Evolutionary conservation across 2,797 vertebrate species (phyloP).

Genomic region (Gymnodraco acuticeps): DNA sequence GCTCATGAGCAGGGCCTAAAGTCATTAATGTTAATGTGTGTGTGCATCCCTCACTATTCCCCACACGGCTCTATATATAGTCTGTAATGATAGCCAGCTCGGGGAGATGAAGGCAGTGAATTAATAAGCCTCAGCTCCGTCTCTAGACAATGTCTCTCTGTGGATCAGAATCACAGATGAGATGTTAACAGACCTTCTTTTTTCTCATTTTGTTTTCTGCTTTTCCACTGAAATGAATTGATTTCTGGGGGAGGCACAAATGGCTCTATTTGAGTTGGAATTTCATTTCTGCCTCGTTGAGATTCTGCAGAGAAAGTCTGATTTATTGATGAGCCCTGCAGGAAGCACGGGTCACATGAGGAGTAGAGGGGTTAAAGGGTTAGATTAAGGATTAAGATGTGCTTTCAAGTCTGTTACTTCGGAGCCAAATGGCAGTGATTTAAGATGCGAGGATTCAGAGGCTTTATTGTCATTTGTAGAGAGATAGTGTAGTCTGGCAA

Average conservation of each 20-base stretch:
- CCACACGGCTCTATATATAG: constrained; percentile 87
- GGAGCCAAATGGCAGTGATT: too few relatives aligned
- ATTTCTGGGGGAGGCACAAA: constrained; percentile 65
- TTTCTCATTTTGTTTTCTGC: constrained; percentile 49
- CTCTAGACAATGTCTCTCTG: constrained; percentile 83
- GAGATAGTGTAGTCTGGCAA: too few relatives aligned
- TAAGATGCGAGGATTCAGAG: too few relatives aligned
- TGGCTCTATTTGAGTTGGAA: constrained; percentile 57
- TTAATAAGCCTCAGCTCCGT: constrained; percentile 84
- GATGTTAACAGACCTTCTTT: constrained; percentile 67
- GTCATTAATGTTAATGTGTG: constrained; percentile 87
- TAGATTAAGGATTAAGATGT: constrained; percentile 46
- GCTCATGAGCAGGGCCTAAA: constrained; percentile 79
- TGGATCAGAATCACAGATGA: constrained; percentile 77
- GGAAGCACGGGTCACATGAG: constrained; percentile 35
- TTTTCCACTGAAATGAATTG: constrained; percentile 64
- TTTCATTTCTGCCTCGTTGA: constrained; percentile 56
- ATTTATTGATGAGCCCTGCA: constrained; percentile 64
- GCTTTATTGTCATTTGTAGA: too few relatives aligned
- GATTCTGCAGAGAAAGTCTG: constrained; percentile 48
- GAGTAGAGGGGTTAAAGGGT: constrained; percentile 42
- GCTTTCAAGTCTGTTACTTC: background rate
- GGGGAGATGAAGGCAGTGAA: constrained; percentile 85
- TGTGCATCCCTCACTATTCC: constrained; percentile 85
- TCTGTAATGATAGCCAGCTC: constrained; percentile 86